A percentile compares a stretch with the other conserved stretches of the same genome.
Conservation (phyloP, 2,888 invertebrate species). For the Drosophila subsilvestris region DNA sequence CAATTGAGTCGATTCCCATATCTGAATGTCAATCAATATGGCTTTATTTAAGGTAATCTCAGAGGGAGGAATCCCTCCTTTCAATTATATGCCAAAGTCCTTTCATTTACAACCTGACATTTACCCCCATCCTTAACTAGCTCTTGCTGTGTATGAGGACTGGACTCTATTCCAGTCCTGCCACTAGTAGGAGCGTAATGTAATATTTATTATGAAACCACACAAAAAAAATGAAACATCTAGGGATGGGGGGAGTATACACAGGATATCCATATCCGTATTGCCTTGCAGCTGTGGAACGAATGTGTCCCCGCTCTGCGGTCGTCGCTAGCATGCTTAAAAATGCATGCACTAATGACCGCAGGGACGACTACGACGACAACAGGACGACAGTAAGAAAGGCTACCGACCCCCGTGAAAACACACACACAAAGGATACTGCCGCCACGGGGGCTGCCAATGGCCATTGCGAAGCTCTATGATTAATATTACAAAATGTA, state of each 20-base stretch:
- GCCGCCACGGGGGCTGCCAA: slow-evolving; percentile 7
- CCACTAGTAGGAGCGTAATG: slow-evolving; percentile 8
- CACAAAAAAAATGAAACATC: slow-evolving; percentile 18
- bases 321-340: slow-evolving; percentile 31
- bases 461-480: slow-evolving; percentile 23
- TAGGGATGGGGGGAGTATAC: neutral
- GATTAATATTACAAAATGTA: slow-evolving; percentile 36
- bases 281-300: neutral
- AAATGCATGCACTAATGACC: slow-evolving; percentile 45
- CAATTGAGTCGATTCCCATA: slow-evolving; percentile 9
- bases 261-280: neutral
- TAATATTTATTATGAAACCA: slow-evolving; percentile 22
- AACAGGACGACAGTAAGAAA: neutral
- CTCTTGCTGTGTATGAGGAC: no score
- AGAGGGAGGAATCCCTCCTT: slow-evolving; percentile 13
- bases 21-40: slow-evolving; percentile 10
- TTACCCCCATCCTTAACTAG: slow-evolving; percentile 1
- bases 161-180: no score
- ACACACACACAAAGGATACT: slow-evolving; percentile 13
- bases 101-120: neutral
- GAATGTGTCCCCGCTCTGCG: slow-evolving; percentile 8
- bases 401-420: slow-evolving; percentile 17
- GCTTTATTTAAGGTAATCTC: slow-evolving; percentile 11
- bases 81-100: neutral
- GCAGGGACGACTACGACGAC: slow-evolving; percentile 26